Evolutionary conservation across 2,888 invertebrate species (phyloP).

Genomic region (Ametastegia equiseti): DNA sequence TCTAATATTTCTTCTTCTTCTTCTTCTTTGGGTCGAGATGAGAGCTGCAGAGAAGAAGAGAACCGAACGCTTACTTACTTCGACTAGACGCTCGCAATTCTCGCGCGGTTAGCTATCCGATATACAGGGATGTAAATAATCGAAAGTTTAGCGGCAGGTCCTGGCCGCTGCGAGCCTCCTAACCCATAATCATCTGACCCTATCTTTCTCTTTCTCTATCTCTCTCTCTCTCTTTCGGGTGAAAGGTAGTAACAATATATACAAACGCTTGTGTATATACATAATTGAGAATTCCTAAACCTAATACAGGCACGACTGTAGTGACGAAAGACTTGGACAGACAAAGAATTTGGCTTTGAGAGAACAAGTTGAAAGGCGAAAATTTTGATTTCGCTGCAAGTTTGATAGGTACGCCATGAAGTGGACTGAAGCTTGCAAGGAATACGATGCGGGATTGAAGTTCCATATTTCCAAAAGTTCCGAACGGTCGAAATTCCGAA

Average conservation of each 20-base stretch:
- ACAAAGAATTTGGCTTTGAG: too few species aligned
- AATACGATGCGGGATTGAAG: too few species aligned
- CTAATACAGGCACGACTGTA: not conserved
- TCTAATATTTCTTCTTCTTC: conserved; percentile 51
- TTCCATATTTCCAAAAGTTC: too few species aligned
- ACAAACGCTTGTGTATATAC: not conserved
- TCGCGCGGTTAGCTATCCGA: not conserved
- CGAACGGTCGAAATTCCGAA: too few species aligned
- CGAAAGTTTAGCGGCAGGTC: conserved; percentile 38
- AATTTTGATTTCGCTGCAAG: too few species aligned
- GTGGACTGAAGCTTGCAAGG: too few species aligned
- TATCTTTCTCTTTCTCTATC: not conserved
- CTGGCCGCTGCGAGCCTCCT: not conserved
- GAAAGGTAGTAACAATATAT: conserved; percentile 13
- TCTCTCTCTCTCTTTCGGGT: not conserved
- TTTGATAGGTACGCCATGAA: too few species aligned
- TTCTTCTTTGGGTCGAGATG: not conserved
- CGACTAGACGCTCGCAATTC: conserved; percentile 45
- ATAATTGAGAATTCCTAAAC: not conserved
- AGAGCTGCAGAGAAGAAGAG: not conserved
- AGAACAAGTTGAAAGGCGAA: too few species aligned
- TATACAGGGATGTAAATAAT: conserved; percentile 39
- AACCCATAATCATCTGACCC: conserved; percentile 39
- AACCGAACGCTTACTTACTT: conserved; percentile 14
- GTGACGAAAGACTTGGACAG: not conserved